Conservation (phyloP, 2,113 vertebrate species). For the Micromys minutus region DNA sequence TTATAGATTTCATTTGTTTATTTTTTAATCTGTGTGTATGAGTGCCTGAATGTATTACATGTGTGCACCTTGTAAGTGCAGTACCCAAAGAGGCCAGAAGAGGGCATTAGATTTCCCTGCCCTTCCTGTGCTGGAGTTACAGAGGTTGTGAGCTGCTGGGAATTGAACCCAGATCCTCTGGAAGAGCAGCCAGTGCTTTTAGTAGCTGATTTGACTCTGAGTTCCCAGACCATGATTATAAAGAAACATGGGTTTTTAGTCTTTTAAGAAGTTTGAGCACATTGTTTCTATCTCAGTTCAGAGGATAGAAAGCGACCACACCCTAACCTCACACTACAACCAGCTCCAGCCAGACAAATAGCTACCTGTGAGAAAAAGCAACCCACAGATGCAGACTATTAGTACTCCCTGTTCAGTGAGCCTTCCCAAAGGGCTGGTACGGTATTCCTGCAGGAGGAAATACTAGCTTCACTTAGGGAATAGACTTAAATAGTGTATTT, state of each 20-base stretch:
- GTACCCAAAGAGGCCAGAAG: neutral
- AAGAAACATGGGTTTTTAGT: neutral
- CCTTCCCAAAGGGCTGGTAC: neutral
- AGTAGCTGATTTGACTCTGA: neutral
- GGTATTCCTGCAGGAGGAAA: neutral
- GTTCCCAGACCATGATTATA: neutral
- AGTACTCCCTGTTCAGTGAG: neutral
- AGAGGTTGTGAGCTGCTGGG: too few species aligned
- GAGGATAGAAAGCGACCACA: neutral
- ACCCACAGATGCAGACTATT: fast-evolving
- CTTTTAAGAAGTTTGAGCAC: neutral
- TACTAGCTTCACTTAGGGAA: neutral
- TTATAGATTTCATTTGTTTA: neutral
- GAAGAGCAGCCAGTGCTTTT: neutral
- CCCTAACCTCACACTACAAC: neutral
- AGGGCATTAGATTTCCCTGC: too few species aligned
- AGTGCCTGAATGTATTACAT: neutral
- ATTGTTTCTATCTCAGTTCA: neutral
- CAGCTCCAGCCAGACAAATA: neutral
- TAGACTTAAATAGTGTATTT: neutral
- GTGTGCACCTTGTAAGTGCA: neutral
- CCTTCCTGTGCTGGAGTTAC: neutral
- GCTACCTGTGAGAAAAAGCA: neutral
- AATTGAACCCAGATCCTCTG: neutral
- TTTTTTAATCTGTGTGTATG: neutral